Conservation (phyloP, 2,797 vertebrate genomes). For the Periparus ater region DNA sequence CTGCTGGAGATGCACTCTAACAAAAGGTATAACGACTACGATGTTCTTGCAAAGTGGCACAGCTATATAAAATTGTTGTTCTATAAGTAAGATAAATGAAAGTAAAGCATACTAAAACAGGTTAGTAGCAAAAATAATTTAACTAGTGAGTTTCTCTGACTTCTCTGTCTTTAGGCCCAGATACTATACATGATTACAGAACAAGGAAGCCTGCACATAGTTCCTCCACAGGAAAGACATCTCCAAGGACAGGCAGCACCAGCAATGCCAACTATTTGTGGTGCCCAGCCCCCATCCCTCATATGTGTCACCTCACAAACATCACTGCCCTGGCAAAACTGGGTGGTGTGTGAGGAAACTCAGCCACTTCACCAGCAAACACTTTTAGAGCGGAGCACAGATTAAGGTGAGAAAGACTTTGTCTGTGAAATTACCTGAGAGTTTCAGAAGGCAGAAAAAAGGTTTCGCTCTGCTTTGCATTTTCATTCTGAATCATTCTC, state of each 20-base stretch:
- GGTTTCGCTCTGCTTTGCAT: neutral
- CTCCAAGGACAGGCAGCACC: constrained; percentile 66
- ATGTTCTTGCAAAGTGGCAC: neutral
- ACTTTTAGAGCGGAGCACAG: constrained; percentile 72
- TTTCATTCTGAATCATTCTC: neutral
- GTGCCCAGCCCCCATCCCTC: constrained; percentile 8
- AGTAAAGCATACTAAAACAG: neutral
- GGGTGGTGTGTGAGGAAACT: constrained; percentile 77
- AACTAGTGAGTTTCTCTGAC: neutral
- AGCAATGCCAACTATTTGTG: constrained; percentile 76
- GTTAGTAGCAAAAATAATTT: neutral
- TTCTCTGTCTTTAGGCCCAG: constrained; percentile 70
- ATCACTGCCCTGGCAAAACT: constrained; percentile 66
- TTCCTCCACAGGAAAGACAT: constrained; percentile 64
- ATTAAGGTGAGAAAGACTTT: constrained; percentile 73
- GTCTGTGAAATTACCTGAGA: neutral
- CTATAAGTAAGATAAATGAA: neutral
- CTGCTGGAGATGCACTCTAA: neutral
- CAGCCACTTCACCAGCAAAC: constrained; percentile 68
- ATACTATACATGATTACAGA: constrained; percentile 76
- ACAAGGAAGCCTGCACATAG: constrained; percentile 67
- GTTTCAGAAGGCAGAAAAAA: neutral
- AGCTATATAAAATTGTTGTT: neutral
- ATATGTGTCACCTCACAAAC: constrained; percentile 19
- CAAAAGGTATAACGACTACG: neutral